These are phyloP conservation scores for Ondatra zibethicus DNA, from an alignment of 2,113 vertebrate genomes.

Conservation along the genomic window DNA sequence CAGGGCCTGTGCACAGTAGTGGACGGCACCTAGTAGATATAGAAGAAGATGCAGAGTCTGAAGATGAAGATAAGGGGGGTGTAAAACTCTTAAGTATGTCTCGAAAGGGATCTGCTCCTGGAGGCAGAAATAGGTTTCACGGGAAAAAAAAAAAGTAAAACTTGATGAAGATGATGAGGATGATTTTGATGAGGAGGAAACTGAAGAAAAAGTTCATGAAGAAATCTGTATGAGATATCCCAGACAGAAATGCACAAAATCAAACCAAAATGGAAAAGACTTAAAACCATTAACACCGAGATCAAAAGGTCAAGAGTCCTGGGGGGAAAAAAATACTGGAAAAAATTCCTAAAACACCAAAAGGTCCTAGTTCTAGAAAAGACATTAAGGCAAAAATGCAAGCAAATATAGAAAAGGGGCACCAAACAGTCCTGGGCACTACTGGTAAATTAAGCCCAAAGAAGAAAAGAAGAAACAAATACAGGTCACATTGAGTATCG, in stretches of 20 bases:
- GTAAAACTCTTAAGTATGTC: slow-evolving; percentile 84
- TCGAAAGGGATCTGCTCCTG: slow-evolving; percentile 86
- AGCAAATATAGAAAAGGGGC: too few species aligned
- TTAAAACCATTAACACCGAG: background rate
- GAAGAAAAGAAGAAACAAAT: slow-evolving; percentile 77
- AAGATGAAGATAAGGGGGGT: slow-evolving; percentile 87
- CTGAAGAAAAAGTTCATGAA: too few species aligned
- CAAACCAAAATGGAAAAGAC: too few species aligned
- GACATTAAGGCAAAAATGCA: background rate
- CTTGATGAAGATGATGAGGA: slow-evolving; percentile 85
- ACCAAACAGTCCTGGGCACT: too few species aligned
- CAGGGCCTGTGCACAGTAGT: slow-evolving; percentile 95
- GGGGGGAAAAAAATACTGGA: too few species aligned
- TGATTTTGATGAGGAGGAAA: too few species aligned
- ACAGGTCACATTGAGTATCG: slow-evolving; percentile 72
- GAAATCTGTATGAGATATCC: too few species aligned
- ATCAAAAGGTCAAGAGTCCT: background rate
- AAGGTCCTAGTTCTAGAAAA: background rate
- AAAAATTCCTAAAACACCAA: too few species aligned
- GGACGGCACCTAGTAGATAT: slow-evolving; percentile 95
- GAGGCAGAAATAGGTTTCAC: slow-evolving; percentile 85
- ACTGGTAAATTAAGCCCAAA: background rate
- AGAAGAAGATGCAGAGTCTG: slow-evolving; percentile 89
- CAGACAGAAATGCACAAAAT: too few species aligned
- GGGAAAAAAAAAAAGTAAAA: slow-evolving; percentile 91